A percentile compares a stretch with the other conserved stretches of the same genome.
These are phyloP conservation scores for Zaprionus lineosus DNA, from an alignment of 2,888 invertebrate genomes.

Conservation along the genomic window DNA sequence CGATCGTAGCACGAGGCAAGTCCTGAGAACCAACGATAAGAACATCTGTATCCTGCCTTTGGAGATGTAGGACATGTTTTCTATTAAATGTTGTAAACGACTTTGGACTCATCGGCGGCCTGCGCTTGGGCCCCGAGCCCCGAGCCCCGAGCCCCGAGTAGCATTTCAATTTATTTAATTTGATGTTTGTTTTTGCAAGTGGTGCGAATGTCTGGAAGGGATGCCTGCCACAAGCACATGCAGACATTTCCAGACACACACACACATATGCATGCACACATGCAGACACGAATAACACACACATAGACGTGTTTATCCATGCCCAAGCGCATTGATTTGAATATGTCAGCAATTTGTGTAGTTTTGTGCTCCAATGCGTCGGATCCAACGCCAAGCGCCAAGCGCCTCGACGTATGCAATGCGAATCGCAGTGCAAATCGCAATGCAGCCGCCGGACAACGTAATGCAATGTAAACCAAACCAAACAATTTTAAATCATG, in stretches of 20 bases:
- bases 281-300: conserved; percentile 32
- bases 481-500: conserved; percentile 78
- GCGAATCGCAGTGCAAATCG: no score
- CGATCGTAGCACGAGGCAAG: no score
- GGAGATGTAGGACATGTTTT: no score
- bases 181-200: conserved; percentile 66
- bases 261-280: conserved; percentile 16
- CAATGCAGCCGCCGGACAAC: conserved; percentile 29
- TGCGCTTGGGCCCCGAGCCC: neutral
- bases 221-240: conserved; percentile 34
- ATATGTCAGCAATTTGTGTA: conserved; percentile 79
- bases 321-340: conserved; percentile 74
- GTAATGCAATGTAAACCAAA: conserved; percentile 79
- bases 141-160: no score
- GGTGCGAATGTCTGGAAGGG: conserved; percentile 37
- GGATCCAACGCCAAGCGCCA: neutral
- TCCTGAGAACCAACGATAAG: no score
- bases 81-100: neutral
- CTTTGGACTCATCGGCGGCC: conserved; percentile 24
- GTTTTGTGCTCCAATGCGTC: conserved; percentile 70
- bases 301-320: no score
- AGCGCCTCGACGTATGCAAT: conserved; percentile 31
- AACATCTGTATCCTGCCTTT: no score
- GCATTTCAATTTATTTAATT: conserved; percentile 70
- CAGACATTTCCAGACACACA: no score